A percentile compares a stretch with the other conserved stretches of the same genome.
phyloP scores from a whole-genome alignment of 1,140 invertebrate species.

The Chionoecetes opilio region DNA sequence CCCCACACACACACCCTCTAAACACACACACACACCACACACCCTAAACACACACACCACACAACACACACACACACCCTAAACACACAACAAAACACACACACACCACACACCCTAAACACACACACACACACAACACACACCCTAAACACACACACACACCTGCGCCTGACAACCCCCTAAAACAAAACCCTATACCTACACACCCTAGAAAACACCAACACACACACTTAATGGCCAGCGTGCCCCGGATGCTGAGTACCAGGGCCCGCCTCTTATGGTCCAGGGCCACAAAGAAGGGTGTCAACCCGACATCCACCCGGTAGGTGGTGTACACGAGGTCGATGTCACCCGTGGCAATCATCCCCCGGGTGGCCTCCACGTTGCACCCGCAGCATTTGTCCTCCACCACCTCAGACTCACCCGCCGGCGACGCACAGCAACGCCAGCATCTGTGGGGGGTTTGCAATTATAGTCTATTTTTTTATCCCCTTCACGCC shows the following conservation, averaged over 20 bases:
- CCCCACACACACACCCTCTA: too few species aligned
- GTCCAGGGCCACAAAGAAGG: slow-evolving; percentile 93
- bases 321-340: slow-evolving; percentile 95
- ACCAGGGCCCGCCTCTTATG: slow-evolving; percentile 91
- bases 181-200: too few species aligned
- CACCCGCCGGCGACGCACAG: slow-evolving; percentile 56
- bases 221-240: slow-evolving; percentile 91
- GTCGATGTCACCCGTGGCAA: slow-evolving; percentile 88
- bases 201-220: too few species aligned
- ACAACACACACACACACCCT: too few species aligned
- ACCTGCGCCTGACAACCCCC: too few species aligned
- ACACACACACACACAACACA: too few species aligned
- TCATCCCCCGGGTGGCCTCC: slow-evolving; percentile 89
- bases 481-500: too few species aligned
- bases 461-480: background rate
- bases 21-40: too few species aligned
- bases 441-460: slow-evolving; percentile 74
- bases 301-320: slow-evolving; percentile 93
- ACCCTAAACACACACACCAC: too few species aligned
- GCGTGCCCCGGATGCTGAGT: slow-evolving; percentile 91
- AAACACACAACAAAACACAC: too few species aligned
- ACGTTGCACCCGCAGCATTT: slow-evolving; percentile 96
- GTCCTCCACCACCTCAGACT: slow-evolving; percentile 89
- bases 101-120: too few species aligned
- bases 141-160: too few species aligned